Percentiles rank a stretch among this genome's conserved stretches.
Evolutionary conservation across 2,113 vertebrate genomes (phyloP).

Genomic region (Oncorhynchus clarkii): DNA sequence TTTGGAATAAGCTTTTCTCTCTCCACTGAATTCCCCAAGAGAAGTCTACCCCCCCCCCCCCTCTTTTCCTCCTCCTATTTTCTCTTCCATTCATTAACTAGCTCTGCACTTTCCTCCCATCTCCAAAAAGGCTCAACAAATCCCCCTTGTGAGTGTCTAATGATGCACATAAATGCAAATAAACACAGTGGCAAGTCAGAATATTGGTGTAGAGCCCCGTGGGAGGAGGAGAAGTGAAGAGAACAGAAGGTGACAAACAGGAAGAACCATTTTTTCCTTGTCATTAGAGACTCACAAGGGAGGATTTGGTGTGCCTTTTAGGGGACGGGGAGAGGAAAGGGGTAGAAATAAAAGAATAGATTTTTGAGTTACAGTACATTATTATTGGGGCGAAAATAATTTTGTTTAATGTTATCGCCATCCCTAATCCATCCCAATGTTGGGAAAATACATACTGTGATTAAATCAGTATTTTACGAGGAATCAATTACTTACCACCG

Average conservation of each 20-base stretch:
- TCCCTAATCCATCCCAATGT: conserved; percentile 30
- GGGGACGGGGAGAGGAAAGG: too few relatives aligned
- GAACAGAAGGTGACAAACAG: conserved; percentile 7
- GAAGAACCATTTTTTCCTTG: too few relatives aligned
- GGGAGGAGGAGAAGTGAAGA: not conserved
- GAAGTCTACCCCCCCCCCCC: conserved; percentile 11
- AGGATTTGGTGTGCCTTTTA: too few relatives aligned
- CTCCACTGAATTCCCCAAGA: conserved; percentile 22
- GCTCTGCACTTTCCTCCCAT: conserved; percentile 24
- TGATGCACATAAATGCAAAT: conserved; percentile 41
- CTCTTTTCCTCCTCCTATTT: not conserved
- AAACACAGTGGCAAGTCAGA: conserved; percentile 43
- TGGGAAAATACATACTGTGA: conserved; percentile 55
- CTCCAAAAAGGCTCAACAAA: conserved; percentile 35
- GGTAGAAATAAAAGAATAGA: too few relatives aligned
- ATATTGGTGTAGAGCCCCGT: conserved; percentile 30
- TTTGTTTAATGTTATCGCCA: not conserved
- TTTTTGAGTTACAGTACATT: too few relatives aligned
- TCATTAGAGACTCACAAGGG: too few relatives aligned
- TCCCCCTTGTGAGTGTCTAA: conserved; percentile 46
- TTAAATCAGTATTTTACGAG: conserved; percentile 56
- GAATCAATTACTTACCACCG: conserved; percentile 64
- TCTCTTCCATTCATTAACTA: conserved; percentile 14
- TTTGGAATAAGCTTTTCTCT: not conserved
- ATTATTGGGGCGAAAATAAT: too few relatives aligned